Conservation (phyloP, 2,113 vertebrate species). For the Centropus bengalensis region DNA sequence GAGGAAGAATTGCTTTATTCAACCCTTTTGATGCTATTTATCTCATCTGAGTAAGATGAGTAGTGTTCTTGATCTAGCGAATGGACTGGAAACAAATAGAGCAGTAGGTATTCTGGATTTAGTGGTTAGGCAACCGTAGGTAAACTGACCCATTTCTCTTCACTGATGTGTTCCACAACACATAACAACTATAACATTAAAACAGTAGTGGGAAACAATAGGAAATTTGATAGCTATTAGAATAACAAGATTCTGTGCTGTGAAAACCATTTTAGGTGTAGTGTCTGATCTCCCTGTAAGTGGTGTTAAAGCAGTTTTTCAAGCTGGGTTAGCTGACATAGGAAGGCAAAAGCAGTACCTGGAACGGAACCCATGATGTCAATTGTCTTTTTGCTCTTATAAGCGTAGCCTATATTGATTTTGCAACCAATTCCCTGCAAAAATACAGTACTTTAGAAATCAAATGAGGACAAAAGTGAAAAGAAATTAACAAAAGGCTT, state of each 20-base stretch:
- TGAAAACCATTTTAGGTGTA: neutral
- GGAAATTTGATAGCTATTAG: neutral
- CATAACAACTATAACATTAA: neutral
- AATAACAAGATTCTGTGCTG: neutral
- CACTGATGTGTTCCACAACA: neutral
- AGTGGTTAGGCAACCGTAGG: neutral
- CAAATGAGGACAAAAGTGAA: neutral
- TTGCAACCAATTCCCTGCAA: neutral
- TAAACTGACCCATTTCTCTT: neutral
- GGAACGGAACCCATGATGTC: neutral
- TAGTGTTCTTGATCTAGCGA: neutral
- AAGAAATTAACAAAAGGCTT: neutral
- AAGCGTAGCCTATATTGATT: neutral
- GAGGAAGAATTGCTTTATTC: neutral
- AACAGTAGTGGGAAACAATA: neutral
- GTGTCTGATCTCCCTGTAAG: neutral
- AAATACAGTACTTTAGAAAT: conserved; percentile 37
- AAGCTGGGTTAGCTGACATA: neutral
- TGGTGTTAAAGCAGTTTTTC: neutral
- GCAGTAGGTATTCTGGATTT: neutral
- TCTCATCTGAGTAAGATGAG: neutral
- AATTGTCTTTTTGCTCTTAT: neutral
- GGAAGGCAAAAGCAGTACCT: neutral
- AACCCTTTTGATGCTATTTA: neutral
- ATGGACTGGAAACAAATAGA: neutral